Conservation (phyloP, 2,797 vertebrate species). For the Fistularia commersonii region DNA sequence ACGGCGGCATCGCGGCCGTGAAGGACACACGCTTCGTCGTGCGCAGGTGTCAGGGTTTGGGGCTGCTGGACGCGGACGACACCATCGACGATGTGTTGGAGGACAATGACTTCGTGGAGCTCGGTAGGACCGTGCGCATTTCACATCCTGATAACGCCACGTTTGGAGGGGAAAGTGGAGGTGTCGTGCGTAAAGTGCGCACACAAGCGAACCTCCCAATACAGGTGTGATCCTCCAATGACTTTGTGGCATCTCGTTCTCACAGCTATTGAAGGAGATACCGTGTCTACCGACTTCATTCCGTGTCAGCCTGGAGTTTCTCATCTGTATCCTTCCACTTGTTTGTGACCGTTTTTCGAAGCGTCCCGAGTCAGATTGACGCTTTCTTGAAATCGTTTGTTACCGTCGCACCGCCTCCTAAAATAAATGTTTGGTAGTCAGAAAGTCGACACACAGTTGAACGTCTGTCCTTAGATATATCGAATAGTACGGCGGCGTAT, state of each 20-base stretch:
- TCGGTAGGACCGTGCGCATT: slow-evolving; percentile 75
- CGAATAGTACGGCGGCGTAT: slow-evolving; percentile 86
- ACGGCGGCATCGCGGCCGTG: slow-evolving; percentile 81
- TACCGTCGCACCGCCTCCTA: too few relatives aligned
- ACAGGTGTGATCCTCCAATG: too few relatives aligned
- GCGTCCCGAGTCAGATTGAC: neutral
- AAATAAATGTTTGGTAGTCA: too few relatives aligned
- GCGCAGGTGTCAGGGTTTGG: slow-evolving; percentile 88
- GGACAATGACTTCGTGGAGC: slow-evolving; percentile 95
- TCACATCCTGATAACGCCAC: neutral
- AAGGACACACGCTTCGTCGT: slow-evolving; percentile 82
- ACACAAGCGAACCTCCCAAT: too few relatives aligned
- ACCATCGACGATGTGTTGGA: slow-evolving; percentile 86
- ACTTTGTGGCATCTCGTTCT: slow-evolving; percentile 24
- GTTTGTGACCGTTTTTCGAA: too few relatives aligned
- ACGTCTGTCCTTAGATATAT: slow-evolving; percentile 53
- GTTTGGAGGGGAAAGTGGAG: neutral
- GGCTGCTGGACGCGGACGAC: slow-evolving; percentile 89
- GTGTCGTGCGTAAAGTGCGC: slow-evolving; percentile 20
- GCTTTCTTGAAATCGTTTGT: too few relatives aligned
- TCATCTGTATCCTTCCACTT: slow-evolving; percentile 89
- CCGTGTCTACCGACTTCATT: slow-evolving; percentile 92
- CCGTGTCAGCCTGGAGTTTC: slow-evolving; percentile 89
- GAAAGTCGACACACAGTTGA: neutral
- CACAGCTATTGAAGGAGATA: slow-evolving; percentile 92